Conservation (phyloP, 35 echinoderm and acorn worm genomes). For the Stichopus chloronotus region DNA sequence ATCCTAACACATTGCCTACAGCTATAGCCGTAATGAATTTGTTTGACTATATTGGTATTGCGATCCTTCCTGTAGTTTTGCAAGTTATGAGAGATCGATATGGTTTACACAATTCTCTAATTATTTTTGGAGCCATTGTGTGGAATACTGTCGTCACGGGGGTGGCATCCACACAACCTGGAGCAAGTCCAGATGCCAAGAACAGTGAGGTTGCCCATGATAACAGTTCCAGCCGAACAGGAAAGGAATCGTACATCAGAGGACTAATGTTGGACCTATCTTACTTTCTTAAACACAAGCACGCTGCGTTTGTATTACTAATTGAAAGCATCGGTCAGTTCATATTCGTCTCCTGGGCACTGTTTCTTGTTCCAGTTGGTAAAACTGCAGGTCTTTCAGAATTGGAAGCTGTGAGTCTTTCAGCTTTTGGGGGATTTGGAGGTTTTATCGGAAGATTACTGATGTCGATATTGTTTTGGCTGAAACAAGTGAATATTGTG, state of each 20-base stretch:
- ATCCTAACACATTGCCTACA: background rate
- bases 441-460: background rate
- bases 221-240: background rate
- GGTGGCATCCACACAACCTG: background rate
- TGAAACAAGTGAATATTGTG: background rate
- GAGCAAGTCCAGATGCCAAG: background rate
- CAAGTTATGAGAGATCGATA: background rate
- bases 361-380: slow-evolving; percentile 33
- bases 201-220: background rate
- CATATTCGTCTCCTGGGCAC: slow-evolving; percentile 10
- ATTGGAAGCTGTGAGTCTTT: background rate
- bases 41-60: background rate
- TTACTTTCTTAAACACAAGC: background rate
- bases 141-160: slow-evolving; percentile 1
- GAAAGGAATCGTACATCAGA: background rate
- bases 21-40: background rate
- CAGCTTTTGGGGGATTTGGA: background rate
- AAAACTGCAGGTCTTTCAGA: background rate
- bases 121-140: slow-evolving; percentile 6
- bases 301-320: background rate
- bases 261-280: background rate
- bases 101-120: background rate
- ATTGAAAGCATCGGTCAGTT: background rate
- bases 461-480: background rate
- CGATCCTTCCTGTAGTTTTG: background rate